phyloP scores from a whole-genome alignment of 2,888 invertebrate species.

The Escarpia spicata region DNA sequence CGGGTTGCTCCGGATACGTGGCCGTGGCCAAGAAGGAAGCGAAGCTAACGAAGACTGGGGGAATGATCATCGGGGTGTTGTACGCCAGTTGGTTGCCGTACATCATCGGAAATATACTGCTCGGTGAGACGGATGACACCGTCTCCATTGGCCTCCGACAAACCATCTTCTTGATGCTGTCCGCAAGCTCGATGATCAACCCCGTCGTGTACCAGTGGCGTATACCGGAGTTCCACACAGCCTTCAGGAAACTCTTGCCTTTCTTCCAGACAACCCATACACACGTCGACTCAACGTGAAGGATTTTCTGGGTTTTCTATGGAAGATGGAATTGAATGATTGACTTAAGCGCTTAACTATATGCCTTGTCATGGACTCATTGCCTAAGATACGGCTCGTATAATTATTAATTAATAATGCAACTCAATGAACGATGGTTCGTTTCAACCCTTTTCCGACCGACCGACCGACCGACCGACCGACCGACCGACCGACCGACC shows the following conservation, averaged over 20 bases:
- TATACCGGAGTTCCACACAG: background rate
- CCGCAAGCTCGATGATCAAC: background rate
- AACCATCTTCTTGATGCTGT: background rate
- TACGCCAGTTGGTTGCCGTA: background rate
- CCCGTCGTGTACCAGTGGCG: conserved; percentile 1
- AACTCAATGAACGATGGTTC: too few relatives aligned
- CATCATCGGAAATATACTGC: background rate
- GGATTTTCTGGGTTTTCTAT: background rate
- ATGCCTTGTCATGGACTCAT: too few relatives aligned
- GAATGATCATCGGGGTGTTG: background rate
- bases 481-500: background rate
- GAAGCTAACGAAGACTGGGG: background rate
- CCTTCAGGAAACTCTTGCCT: background rate
- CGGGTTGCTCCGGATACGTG: background rate
- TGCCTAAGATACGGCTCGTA: too few relatives aligned
- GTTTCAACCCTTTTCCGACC: background rate
- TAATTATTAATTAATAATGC: too few relatives aligned
- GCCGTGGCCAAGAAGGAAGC: background rate
- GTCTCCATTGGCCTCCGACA: background rate
- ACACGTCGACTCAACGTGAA: background rate
- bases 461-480: background rate
- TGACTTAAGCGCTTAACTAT: background rate
- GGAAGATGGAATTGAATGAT: background rate
- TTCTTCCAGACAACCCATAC: background rate
- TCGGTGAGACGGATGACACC: background rate